Conservation (phyloP, 2,113 vertebrate species). For the Desmodus rotundus region DNA sequence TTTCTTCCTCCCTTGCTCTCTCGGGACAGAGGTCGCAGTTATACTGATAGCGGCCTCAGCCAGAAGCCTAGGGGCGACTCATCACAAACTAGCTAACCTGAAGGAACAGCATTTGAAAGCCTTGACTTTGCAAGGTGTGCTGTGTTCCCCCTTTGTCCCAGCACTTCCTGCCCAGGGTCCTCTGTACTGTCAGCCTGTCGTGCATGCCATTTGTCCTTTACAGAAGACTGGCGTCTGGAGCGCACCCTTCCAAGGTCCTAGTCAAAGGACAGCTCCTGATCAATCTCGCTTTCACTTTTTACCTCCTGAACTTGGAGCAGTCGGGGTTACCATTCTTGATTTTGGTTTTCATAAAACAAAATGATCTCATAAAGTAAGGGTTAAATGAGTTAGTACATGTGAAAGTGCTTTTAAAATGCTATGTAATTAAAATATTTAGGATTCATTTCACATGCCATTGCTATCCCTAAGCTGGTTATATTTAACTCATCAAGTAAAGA, state of each 20-base stretch:
- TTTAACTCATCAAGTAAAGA: neutral
- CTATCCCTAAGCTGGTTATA: neutral
- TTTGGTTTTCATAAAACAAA: neutral
- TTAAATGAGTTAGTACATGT: neutral
- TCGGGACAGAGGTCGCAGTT: neutral
- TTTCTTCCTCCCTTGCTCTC: neutral
- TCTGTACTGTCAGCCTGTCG: neutral
- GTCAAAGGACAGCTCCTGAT: neutral
- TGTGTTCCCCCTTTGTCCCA: neutral
- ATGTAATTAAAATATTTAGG: neutral
- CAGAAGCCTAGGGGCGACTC: neutral
- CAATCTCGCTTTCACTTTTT: neutral
- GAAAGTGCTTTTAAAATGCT: neutral
- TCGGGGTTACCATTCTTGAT: neutral
- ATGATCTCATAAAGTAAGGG: neutral
- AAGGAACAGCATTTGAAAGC: neutral
- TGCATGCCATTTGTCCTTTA: neutral
- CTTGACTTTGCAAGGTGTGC: neutral
- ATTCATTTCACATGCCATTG: neutral
- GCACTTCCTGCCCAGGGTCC: neutral
- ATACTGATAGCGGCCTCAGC: neutral
- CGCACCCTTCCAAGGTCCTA: neutral
- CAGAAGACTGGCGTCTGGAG: neutral
- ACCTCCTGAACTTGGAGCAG: neutral
- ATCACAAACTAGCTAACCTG: neutral